phyloP scores from a whole-genome alignment of 1,140 invertebrate genomes.

The Bombus balteatus region DNA sequence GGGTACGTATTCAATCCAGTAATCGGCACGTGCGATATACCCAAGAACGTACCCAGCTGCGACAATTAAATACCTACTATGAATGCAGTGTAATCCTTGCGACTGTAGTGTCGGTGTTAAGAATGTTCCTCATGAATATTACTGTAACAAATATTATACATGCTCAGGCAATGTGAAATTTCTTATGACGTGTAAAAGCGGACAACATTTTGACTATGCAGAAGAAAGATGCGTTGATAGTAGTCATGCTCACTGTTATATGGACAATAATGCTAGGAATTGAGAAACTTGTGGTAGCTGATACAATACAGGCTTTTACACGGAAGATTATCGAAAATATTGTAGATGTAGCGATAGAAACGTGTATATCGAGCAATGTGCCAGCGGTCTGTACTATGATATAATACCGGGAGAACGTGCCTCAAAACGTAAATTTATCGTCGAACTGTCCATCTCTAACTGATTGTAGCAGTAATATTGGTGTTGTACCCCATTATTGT shows the following conservation, averaged over 20 bases:
- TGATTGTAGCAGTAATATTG: not conserved
- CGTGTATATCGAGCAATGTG: too few species aligned
- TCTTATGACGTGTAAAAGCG: too few species aligned
- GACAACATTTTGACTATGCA: conserved; percentile 82
- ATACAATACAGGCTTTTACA: too few species aligned
- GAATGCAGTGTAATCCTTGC: conserved; percentile 26
- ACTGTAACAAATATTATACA: conserved; percentile 83
- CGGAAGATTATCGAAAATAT: too few species aligned
- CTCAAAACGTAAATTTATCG: not conserved
- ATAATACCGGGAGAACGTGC: too few species aligned
- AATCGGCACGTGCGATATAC: too few species aligned
- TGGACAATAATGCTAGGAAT: too few species aligned
- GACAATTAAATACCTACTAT: too few species aligned
- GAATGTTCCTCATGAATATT: not conserved
- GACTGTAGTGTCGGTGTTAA: conserved; percentile 61
- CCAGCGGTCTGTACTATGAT: too few species aligned
- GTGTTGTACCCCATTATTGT: not conserved
- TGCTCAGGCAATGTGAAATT: conserved; percentile 79
- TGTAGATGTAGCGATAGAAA: too few species aligned
- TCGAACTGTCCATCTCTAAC: not conserved
- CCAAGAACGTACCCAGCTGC: too few species aligned
- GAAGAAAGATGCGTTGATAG: conserved; percentile 77
- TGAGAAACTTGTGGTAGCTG: too few species aligned
- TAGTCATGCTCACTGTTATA: conserved; percentile 14
- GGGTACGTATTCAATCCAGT: fast-evolving